Percentiles rank a stretch among this genome's conserved stretches.
Conservation (phyloP, 2,113 vertebrate genomes). For the Mesembrinibis cayennensis region DNA sequence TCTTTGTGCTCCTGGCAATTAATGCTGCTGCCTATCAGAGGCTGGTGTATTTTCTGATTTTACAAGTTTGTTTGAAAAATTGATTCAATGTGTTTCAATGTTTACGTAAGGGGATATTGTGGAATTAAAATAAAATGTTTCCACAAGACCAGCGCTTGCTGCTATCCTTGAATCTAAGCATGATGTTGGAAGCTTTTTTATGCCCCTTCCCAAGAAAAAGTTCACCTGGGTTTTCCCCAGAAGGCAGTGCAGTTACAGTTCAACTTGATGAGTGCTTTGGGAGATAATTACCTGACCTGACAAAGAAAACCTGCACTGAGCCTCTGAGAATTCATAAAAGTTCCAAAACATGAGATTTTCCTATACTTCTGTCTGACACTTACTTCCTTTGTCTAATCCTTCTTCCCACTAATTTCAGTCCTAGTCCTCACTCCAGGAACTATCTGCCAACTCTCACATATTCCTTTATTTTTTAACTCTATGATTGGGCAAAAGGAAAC, state of each 20-base stretch:
- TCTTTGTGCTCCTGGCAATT: constrained; percentile 75
- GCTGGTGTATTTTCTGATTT: constrained; percentile 66
- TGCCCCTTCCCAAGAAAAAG: neutral
- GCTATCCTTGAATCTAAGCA: neutral
- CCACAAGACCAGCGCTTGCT: neutral
- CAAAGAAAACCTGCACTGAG: neutral
- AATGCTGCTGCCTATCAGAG: constrained; percentile 63
- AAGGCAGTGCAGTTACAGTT: neutral
- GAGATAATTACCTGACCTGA: neutral
- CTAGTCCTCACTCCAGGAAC: neutral
- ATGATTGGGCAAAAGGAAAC: neutral
- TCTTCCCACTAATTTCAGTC: neutral
- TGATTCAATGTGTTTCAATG: constrained; percentile 67
- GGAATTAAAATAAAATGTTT: constrained; percentile 61
- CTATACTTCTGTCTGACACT: neutral
- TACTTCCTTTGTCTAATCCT: neutral
- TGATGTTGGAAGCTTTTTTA: neutral
- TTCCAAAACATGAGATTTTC: neutral
- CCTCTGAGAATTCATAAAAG: neutral
- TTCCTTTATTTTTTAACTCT: neutral
- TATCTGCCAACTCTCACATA: neutral
- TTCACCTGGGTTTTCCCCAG: constrained; percentile 14
- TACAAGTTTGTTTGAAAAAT: constrained; percentile 69
- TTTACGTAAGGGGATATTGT: constrained; percentile 60
- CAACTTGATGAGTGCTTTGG: neutral